phyloP scores from a whole-genome alignment of 2,113 vertebrate species.

The Thamnophis sirtalis region DNA sequence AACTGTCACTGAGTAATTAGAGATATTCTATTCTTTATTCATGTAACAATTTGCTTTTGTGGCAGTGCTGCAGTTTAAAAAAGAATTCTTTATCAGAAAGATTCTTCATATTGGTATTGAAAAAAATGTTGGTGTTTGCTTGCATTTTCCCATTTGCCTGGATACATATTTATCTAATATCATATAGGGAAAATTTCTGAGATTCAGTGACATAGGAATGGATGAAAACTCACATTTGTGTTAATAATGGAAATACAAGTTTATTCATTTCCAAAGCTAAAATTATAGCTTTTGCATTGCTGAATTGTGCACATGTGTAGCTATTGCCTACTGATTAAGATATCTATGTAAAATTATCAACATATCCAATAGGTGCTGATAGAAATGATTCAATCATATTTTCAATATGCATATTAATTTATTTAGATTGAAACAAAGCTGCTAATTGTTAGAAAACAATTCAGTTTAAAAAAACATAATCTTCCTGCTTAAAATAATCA shows the following conservation, averaged over 20 bases:
- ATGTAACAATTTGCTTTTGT: not conserved
- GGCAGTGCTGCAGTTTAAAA: accelerated
- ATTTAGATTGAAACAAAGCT: not conserved
- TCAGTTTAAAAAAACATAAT: not conserved
- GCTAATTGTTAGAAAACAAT: not conserved
- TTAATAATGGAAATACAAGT: conserved; percentile 47
- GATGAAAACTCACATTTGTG: conserved; percentile 42
- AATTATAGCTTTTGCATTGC: conserved; percentile 2
- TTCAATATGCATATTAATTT: not conserved
- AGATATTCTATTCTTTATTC: not conserved
- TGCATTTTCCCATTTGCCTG: conserved; percentile 37
- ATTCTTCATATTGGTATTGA: conserved; percentile 19
- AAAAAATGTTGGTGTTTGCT: conserved; percentile 50
- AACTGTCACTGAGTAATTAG: not conserved
- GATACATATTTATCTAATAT: conserved; percentile 50
- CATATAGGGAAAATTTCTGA: conserved; percentile 43
- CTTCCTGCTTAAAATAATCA: not conserved
- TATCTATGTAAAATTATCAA: not conserved
- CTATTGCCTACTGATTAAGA: not conserved
- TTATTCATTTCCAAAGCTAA: conserved; percentile 18
- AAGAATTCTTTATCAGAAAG: conserved; percentile 13
- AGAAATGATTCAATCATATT: not conserved
- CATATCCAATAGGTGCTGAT: accelerated
- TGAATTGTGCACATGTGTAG: accelerated
- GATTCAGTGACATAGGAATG: conserved; percentile 48